Base-by-base conservation (phyloP, 64 coral and sea anemone species). In the Montipora efflorescens region DNA sequence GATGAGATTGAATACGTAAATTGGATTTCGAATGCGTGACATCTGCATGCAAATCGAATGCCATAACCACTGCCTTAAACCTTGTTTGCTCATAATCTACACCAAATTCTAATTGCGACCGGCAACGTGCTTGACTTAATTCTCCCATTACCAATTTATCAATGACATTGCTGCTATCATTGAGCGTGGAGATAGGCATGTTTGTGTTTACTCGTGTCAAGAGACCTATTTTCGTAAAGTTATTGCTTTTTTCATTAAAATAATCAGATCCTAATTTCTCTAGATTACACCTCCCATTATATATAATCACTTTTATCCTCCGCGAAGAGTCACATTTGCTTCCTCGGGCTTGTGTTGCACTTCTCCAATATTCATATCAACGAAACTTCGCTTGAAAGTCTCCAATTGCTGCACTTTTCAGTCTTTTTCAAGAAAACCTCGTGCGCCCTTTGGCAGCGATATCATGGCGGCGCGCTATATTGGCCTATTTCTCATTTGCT, bases 171-270 rank as follows among this genome's bases (percentile, higher is more conserved):
- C 16, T 67, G 10, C 48, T 67, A 62, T 28, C 16, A 46, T 25
- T 7, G 21, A 61, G 13, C 59, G 61, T 8, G 7, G 7, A 19
- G 61, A 43, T 19, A 18, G 62, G 5, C 81, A 68, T 16, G 4
- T 61, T 12, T 66, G 9, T 83, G 80, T 83, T 83, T 83, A 21
- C 80, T 64, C 43, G 15, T 84, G 81, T 84, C 81, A 67, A 86
- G 18, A 71, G 8, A 72, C 7, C 47, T 19, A 45, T 71, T 86
- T 86, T 70, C 82, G 16, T 52, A 19, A 72, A 72, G 66, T 86
- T 71, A 86, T 72, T 70, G 45, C 62, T 71, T 71, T 45, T 57
- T 86, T 22, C 43, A 44, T n/a, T 12, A 66, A 50, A 70, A 70
- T 71, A 51, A 86, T 51, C 62, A 3, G 5, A 22, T 21, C 25